Evolutionary conservation across 1,140 invertebrate genomes (phyloP), one percentile per base, ranked within the genome.

Genomic region (Aphidius gifuensis): DNA sequence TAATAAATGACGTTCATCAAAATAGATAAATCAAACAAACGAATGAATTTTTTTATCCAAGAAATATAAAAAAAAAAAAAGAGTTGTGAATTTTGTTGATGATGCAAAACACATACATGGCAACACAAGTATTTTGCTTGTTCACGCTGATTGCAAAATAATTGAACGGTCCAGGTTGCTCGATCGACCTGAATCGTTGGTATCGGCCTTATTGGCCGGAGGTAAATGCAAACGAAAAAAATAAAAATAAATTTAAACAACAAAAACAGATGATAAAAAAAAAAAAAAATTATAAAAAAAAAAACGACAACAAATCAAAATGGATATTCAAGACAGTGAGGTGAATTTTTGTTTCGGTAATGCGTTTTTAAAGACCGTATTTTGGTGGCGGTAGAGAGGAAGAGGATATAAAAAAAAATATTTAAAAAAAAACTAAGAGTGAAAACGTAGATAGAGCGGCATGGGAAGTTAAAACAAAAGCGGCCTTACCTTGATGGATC

Each of bases 311-410:
- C 23, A 32, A 32, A 32, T 32, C 23, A 32, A 32, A 32, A 32
- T 32, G 23, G 23, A 32, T 32, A 32, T 32, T 32, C 23, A 32
- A 55, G 38, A 55, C 53, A 55, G 53, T 6, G 53, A n/a, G 23
- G 23, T 32, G 11, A 39, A 61, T 61, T 66, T 66, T 66, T 60
- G 68, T 70, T 71, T 69, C 59, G 69, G 69, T 77, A 76, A 77
- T 77, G 74, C 73, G 73, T 77, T 77, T 77, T 77, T 77, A 77
- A 77, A 77, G 74, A 77, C 74, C 72, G 68, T 71, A 71, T 68
- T 68, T 47, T 56, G 61, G 56, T 60, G 51, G 58, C 61, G 62
- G 60, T 47, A 50, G 46, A 51, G 57, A 64, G 49, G 23, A 39
- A 23, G 67, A 66, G 57, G 60, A 64, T 57, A 45, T 47, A 69